Conservation (phyloP, 2,797 vertebrate genomes). For the Cyclopterus lumpus region DNA sequence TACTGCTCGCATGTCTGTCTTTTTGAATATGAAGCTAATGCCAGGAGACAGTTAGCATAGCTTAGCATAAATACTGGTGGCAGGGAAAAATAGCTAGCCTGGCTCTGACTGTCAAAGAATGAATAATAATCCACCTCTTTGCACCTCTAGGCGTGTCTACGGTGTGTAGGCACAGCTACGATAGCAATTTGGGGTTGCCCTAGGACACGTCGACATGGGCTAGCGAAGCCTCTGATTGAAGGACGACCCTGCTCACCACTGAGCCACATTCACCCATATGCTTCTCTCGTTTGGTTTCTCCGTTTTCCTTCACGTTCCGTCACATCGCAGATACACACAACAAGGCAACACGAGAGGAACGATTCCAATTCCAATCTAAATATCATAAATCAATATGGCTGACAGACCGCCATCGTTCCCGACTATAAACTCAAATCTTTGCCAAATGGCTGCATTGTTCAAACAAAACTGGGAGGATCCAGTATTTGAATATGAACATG, state of each 20-base stretch:
- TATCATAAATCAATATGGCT: slow-evolving; percentile 36
- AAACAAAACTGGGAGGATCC: slow-evolving; percentile 62
- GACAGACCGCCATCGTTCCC: background rate
- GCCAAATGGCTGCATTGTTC: slow-evolving; percentile 63
- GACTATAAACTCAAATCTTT: slow-evolving; percentile 41
- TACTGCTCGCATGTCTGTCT: no score
- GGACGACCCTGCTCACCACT: no score
- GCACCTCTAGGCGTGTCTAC: no score
- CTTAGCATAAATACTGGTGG: no score
- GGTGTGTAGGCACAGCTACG: no score
- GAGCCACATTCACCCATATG: no score
- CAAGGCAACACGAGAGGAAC: background rate
- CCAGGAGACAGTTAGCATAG: no score
- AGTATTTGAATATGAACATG: slow-evolving; percentile 64
- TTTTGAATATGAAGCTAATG: no score
- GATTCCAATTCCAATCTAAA: slow-evolving; percentile 33
- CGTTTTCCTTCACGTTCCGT: slow-evolving; percentile 17
- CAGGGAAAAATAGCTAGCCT: no score
- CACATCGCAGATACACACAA: slow-evolving; percentile 8
- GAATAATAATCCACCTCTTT: no score
- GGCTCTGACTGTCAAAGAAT: background rate
- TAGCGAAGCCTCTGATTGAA: background rate
- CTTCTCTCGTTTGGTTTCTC: background rate
- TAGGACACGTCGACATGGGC: no score
- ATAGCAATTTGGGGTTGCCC: no score